Conservation (phyloP, 2,113 vertebrate genomes). For the Thinocorus orbignyianus region DNA sequence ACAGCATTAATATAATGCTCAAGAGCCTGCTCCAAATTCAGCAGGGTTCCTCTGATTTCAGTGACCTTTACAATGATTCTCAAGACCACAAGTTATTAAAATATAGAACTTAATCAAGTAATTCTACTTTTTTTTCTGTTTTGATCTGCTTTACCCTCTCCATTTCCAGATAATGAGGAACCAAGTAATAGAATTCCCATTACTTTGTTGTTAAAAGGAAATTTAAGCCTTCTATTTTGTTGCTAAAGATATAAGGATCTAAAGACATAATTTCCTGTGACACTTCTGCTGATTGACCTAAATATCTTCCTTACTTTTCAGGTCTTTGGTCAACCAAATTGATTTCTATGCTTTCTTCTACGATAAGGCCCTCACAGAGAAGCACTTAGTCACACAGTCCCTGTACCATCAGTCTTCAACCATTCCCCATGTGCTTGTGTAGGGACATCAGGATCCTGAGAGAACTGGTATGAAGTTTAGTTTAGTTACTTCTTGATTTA, state of each 20-base stretch:
- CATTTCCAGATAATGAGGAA: neutral
- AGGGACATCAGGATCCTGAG: neutral
- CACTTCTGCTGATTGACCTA: constrained; percentile 39
- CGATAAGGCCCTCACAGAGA: constrained; percentile 33
- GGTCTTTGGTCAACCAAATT: constrained; percentile 56
- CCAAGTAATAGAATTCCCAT: neutral
- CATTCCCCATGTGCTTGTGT: neutral
- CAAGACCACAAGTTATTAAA: neutral
- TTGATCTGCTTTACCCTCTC: neutral
- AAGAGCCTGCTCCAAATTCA: neutral
- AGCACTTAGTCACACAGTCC: neutral
- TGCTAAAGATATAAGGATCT: neutral
- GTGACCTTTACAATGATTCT: neutral
- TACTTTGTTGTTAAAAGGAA: neutral
- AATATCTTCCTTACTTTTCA: constrained; percentile 28
- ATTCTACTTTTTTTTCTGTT: neutral
- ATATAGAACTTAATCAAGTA: neutral
- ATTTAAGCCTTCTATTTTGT: neutral
- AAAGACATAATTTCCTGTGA: neutral
- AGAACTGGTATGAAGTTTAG: neutral
- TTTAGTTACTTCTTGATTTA: neutral
- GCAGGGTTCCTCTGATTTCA: neutral
- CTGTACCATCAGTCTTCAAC: neutral
- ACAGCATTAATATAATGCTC: neutral
- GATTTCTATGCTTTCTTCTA: constrained; percentile 48